These are phyloP conservation scores for Myopa testacea DNA, from an alignment of 2,888 invertebrate genomes.

Conservation along the genomic window DNA sequence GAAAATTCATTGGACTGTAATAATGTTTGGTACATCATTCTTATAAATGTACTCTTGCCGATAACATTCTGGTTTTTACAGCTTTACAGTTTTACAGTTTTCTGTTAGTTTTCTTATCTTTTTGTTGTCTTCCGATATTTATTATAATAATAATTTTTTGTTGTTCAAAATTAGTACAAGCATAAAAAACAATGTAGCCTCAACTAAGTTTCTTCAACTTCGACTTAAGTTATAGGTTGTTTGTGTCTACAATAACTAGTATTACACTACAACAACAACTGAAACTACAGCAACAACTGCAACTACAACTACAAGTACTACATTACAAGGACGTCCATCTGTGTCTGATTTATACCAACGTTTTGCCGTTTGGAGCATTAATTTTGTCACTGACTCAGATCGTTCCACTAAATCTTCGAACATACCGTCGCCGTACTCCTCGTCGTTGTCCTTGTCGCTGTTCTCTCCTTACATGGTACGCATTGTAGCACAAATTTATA, in stretches of 20 bases:
- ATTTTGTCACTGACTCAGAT: conserved; percentile 35
- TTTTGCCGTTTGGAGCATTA: neutral
- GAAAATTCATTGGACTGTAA: too few relatives aligned
- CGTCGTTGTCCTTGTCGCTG: neutral
- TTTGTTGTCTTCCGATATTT: too few relatives aligned
- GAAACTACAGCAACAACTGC: conserved; percentile 12
- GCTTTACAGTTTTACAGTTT: too few relatives aligned
- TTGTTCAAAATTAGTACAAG: too few relatives aligned
- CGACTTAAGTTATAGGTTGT: neutral
- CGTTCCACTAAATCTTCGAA: conserved; percentile 36
- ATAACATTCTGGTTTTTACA: too few relatives aligned
- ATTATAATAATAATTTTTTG: too few relatives aligned
- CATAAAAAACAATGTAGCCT: too few relatives aligned
- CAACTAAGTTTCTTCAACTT: neutral
- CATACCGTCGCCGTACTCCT: conserved; percentile 1
- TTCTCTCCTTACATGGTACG: conserved; percentile 19
- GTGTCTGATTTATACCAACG: neutral
- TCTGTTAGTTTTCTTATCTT: too few relatives aligned
- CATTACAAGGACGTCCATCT: conserved; percentile 16
- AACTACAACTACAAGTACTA: neutral
- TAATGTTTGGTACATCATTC: too few relatives aligned
- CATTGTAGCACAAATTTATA: conserved; percentile 16
- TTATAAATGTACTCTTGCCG: too few relatives aligned
- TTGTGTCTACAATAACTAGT: neutral
- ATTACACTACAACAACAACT: neutral